Evolutionary conservation across 2,797 vertebrate species (phyloP).

Genomic region (Anabacerthia variegaticeps): DNA sequence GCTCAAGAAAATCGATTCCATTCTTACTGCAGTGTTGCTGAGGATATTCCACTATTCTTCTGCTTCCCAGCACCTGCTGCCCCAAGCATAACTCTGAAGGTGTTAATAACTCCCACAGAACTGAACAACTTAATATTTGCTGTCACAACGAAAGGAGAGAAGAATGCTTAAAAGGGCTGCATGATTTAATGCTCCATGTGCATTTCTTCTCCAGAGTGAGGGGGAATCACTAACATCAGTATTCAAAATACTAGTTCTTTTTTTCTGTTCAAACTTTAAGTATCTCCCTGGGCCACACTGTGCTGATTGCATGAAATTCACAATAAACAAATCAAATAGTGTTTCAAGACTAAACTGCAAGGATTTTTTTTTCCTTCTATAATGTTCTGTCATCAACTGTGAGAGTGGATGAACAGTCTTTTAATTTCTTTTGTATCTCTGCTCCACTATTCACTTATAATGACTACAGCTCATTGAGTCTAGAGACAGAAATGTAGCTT

Average conservation of each 20-base stretch:
- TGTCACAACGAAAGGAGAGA: neutral
- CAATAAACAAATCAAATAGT: neutral
- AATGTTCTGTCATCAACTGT: neutral
- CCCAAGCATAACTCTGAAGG: neutral
- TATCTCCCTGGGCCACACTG: neutral
- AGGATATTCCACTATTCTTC: neutral
- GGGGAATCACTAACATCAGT: neutral
- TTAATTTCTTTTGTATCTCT: neutral
- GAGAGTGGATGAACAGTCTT: neutral
- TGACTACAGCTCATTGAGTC: neutral
- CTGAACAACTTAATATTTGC: neutral
- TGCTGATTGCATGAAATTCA: neutral
- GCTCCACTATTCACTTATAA: neutral
- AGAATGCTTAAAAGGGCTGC: neutral
- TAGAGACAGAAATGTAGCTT: neutral
- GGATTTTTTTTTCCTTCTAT: neutral
- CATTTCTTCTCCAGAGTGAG: neutral
- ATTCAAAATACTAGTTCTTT: neutral
- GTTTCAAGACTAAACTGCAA: neutral
- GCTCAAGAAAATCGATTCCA: constrained; percentile 42
- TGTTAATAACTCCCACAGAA: constrained; percentile 23
- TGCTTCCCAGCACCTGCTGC: neutral
- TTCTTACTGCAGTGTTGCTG: constrained; percentile 1
- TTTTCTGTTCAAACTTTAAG: neutral
- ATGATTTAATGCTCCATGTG: neutral